phyloP scores from a whole-genome alignment of 2,888 invertebrate species.

The Cheilosia pagana region DNA sequence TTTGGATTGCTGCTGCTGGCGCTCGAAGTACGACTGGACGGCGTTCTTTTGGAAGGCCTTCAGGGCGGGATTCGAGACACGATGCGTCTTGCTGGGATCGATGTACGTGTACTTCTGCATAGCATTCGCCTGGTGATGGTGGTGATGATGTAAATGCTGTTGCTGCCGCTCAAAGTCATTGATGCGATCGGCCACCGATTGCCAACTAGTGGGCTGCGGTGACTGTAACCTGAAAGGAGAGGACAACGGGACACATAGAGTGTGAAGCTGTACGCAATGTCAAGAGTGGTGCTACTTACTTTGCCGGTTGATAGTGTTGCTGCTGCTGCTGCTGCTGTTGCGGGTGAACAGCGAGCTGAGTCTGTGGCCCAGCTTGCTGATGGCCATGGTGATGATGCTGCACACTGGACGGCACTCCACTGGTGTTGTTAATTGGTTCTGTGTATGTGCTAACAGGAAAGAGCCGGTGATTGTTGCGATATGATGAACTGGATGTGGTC shows the following conservation, averaged over 20 bases:
- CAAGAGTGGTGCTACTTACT: constrained; percentile 64
- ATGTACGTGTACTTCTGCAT: constrained; percentile 87
- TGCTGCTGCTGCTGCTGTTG: constrained; percentile 75
- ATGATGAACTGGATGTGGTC: constrained; percentile 77
- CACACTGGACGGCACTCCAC: constrained; percentile 44
- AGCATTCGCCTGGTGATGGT: constrained; percentile 78
- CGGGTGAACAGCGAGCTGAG: constrained; percentile 39
- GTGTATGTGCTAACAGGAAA: constrained; percentile 89
- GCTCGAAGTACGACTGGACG: constrained; percentile 90
- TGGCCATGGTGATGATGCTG: constrained; percentile 78
- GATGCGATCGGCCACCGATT: constrained; percentile 88
- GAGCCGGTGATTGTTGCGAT: constrained; percentile 85
- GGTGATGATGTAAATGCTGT: constrained; percentile 76
- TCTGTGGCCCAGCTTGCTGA: constrained; percentile 71
- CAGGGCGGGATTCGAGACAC: constrained; percentile 89
- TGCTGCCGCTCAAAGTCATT: constrained; percentile 86
- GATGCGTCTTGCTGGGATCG: constrained; percentile 89
- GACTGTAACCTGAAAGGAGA: constrained; percentile 71
- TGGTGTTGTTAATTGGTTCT: constrained; percentile 83
- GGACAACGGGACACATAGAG: constrained; percentile 23
- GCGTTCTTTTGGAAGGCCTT: constrained; percentile 94
- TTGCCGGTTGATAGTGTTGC: constrained; percentile 66
- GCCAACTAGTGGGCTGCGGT: constrained; percentile 81
- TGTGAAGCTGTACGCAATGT: constrained; percentile 15
- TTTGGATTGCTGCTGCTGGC: constrained; percentile 87